phyloP scores from a whole-genome alignment of 2,797 vertebrate genomes.

The Cyclura pinguis region DNA sequence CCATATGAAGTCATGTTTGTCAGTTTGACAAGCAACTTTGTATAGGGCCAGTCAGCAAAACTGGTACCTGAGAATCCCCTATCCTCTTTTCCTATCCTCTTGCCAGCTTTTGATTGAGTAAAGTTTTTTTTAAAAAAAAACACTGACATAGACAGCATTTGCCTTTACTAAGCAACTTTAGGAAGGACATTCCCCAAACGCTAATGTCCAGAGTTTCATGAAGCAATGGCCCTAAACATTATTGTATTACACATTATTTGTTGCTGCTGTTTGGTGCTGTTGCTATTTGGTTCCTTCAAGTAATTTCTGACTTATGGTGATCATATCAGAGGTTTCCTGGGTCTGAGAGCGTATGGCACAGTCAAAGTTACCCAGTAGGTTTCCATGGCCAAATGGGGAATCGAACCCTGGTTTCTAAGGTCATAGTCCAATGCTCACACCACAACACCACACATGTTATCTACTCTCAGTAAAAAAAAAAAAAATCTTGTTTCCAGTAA shows the following conservation, averaged over 20 bases:
- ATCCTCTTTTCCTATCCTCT: constrained; percentile 35
- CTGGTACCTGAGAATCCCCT: not conserved
- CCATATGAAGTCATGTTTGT: constrained; percentile 19
- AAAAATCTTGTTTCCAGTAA: not conserved
- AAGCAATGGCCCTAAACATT: not conserved
- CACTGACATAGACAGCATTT: not conserved
- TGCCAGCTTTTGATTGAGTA: constrained; percentile 20
- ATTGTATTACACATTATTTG: not conserved
- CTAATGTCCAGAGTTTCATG: not conserved
- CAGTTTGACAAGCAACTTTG: constrained; percentile 33
- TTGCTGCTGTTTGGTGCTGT: not conserved
- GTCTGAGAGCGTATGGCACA: no score
- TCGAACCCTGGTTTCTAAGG: no score
- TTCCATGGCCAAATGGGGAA: no score
- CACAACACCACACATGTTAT: no score
- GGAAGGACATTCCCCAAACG: not conserved
- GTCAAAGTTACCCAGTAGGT: no score
- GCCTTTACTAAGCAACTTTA: not conserved
- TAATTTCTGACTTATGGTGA: no score
- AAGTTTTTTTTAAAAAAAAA: not conserved
- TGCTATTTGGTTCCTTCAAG: no score
- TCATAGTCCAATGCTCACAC: no score
- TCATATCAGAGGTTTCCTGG: no score
- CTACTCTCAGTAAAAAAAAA: no score
- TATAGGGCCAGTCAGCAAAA: not conserved